Evolutionary conservation across 2,797 vertebrate species (phyloP), one percentile per base, ranked within the genome.

Genomic region (Epinephelus coioides): DNA sequence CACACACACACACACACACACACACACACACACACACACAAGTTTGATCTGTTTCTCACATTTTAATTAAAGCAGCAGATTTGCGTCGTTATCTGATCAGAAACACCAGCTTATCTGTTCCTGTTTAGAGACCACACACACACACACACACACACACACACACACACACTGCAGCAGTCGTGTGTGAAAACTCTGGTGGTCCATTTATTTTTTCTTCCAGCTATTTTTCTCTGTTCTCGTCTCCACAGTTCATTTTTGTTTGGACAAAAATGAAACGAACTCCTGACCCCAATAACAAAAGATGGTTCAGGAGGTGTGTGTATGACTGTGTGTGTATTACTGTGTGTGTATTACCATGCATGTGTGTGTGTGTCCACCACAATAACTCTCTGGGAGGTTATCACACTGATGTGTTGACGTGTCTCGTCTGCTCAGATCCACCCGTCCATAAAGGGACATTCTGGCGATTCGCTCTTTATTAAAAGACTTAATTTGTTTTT

Each of bases 221-320:
- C 34, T 71, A 27, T 17, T 77, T 68, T 71, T 62, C 46, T 55
- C 59, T 57, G 12, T 34, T 70, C 12, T 11, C 34, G 3, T 64
- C 61, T 74, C 40, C 47, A 13, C 55, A 44, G 40, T 72, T 83
- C 30, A 75, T 75, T 82, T 85, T 59, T 60, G 44, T 57, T 14
- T 56, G 19, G 14, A 12, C 34, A 80, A 51, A 89, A 84, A 84
- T 82, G 34, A 88, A 78, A 79, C 34, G 67, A 88, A 72, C 77
- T 74, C 27, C 30, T 74, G 82, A 81, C 80, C 88, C 49, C 82
- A 90, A 85, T 83, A 86, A 73, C 17, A 11, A 49, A 23, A 70
- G 57, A 54, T 6, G 57, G 57, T 27, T 70, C 47, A 47, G 67
- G n/a, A 46, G 34, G 81, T 73, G 79, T 64, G 51, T 59, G 1